A percentile compares a stretch with the other conserved stretches of the same genome.
Evolutionary conservation across 2,888 invertebrate genomes (phyloP).

Genomic region (Agrilus mali): DNA sequence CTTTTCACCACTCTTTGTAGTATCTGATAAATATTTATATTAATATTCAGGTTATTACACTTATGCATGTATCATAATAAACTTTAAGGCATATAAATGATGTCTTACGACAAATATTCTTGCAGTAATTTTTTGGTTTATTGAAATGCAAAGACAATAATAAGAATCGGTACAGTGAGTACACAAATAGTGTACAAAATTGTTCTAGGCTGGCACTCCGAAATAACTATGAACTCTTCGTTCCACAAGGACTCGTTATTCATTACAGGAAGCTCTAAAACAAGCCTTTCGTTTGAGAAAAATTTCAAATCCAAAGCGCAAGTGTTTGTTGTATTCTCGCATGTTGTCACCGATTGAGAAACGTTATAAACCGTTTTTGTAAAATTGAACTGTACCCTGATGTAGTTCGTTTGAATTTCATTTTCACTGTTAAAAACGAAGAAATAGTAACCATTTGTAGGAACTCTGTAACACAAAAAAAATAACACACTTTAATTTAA

Average conservation of each 20-base stretch:
- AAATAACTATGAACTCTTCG: slow-evolving; percentile 59
- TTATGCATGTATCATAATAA: too few species aligned
- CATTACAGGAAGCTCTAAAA: slow-evolving; percentile 53
- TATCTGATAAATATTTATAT: too few species aligned
- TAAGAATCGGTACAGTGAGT: slow-evolving; percentile 56
- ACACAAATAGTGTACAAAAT: slow-evolving; percentile 55
- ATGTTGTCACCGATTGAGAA: slow-evolving; percentile 45
- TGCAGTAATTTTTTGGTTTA: slow-evolving; percentile 30
- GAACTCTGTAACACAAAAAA: slow-evolving; percentile 40
- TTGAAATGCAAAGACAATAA: slow-evolving; percentile 60
- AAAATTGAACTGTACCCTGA: slow-evolving; percentile 54
- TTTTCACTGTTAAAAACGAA: slow-evolving; percentile 75
- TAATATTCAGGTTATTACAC: too few species aligned
- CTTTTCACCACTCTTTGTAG: too few species aligned
- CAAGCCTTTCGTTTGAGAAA: slow-evolving; percentile 55
- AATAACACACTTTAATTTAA: background rate
- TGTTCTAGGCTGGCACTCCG: slow-evolving; percentile 63
- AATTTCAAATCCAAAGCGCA: slow-evolving; percentile 55
- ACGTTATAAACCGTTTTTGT: slow-evolving; percentile 60
- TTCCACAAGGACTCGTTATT: slow-evolving; percentile 57
- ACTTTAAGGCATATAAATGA: too few species aligned
- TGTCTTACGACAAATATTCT: too few species aligned
- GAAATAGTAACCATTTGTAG: slow-evolving; percentile 67
- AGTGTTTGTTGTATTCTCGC: slow-evolving; percentile 47
- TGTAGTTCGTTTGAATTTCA: slow-evolving; percentile 58